A percentile compares a stretch with the other conserved stretches of the same genome.
Conservation (phyloP, 2,888 invertebrate genomes). For the Helleia helle region DNA sequence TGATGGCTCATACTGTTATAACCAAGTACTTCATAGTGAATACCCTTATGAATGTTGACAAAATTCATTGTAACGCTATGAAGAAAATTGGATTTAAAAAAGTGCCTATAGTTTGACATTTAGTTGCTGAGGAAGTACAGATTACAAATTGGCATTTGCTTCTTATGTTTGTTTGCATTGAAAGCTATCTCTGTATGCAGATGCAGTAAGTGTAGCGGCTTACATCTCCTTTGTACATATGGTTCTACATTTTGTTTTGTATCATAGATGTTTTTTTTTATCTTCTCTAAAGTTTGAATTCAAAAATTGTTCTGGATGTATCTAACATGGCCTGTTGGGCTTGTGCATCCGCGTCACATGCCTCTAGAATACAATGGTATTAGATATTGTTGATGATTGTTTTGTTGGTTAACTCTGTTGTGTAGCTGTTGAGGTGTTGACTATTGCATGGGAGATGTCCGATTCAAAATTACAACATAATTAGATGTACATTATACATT, state of each 20-base stretch:
- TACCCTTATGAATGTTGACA: background rate
- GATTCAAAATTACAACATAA: too few species aligned
- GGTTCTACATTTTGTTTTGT: constrained; percentile 14
- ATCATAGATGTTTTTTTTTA: constrained; percentile 15
- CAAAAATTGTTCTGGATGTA: constrained; percentile 67
- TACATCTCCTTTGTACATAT: constrained; percentile 13
- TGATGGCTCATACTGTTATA: background rate
- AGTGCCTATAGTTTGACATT: constrained; percentile 4
- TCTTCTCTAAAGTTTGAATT: constrained; percentile 21
- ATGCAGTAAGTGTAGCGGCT: constrained; percentile 11
- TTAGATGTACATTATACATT: background rate
- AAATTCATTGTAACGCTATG: background rate
- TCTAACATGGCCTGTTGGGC: constrained; percentile 46
- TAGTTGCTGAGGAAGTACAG: constrained; percentile 11
- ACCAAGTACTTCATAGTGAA: background rate
- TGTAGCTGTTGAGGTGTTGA: constrained; percentile 23
- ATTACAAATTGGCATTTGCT: constrained; percentile 11
- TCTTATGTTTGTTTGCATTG: constrained; percentile 9
- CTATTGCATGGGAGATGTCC: constrained; percentile 19
- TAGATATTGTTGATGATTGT: constrained; percentile 42
- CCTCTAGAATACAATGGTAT: constrained; percentile 43
- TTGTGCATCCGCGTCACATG: constrained; percentile 58
- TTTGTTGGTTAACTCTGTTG: constrained; percentile 34
- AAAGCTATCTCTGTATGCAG: constrained; percentile 11
- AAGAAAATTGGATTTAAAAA: constrained; percentile 1